Evolutionary conservation across 2,888 invertebrate genomes (phyloP), one percentile per base, ranked within the genome.

Genomic region (Agrilus cyanescens): DNA sequence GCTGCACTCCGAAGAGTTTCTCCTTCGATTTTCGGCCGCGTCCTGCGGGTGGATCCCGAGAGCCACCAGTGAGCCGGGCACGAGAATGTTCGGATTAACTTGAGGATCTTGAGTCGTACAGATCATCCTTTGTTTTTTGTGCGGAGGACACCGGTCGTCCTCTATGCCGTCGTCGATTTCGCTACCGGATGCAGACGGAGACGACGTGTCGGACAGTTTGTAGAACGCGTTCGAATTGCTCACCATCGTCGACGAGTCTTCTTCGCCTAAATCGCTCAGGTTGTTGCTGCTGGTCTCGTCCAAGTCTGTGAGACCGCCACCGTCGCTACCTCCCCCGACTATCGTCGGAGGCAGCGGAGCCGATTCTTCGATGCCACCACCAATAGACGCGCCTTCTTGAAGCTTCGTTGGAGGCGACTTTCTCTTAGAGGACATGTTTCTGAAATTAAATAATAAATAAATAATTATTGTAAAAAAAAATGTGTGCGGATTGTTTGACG

Each of bases 391-490:
- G 69, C 73, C 82, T 76, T 89, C 88, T 66, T 78, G 76, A 71
- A 90, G 78, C 77, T 91, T 91, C 60, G 87, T 88, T 68, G 91
- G 91, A 69, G 90, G 89, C 69, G 90, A 91, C 75, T 91, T 91
- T 72, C 91, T 82, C 82, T 91, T 91, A 74, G 90, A 90, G 80
- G 90, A 91, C 91, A 91, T 91, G 75, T 82, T 89, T 80, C 85
- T 85, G 81, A 51, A 76, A 78, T 68, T 73, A 71, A 67, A 20
- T 20, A 20, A 20, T 20, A 7, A 20, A 20, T 4, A 20, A 20
- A 20, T 20, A 20, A 20, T 20, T 7, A 20, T 20, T 20, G 20
- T 20, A 20, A 20, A 20, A 20, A 20, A 20, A 4, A 20, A 20
- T 20, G 20, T 20, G 7, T 20, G 5, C 20, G 20, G 20, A 4